A percentile compares a stretch with the other conserved stretches of the same genome.
Evolutionary conservation across 1,140 invertebrate genomes (phyloP).

Genomic region (Drosophila grimshawi): DNA sequence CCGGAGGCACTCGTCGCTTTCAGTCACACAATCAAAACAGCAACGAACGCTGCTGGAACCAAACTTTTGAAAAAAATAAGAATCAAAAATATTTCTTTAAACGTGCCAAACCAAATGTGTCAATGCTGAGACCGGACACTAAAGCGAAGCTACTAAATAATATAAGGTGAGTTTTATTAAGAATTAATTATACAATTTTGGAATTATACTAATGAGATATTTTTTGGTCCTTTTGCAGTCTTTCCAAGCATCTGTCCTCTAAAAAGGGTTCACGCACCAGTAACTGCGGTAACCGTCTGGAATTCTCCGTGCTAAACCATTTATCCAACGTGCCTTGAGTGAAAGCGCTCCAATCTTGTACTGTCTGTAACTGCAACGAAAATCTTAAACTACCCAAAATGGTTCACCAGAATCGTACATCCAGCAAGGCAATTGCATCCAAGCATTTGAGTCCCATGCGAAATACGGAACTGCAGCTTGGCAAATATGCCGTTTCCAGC

Average conservation of each 20-base stretch:
- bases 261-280: constrained; percentile 82
- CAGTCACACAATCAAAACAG: constrained; percentile 31
- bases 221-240: constrained; percentile 40
- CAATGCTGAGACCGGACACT: constrained; percentile 84
- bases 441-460: constrained; percentile 81
- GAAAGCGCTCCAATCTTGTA: background rate
- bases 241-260: constrained; percentile 81
- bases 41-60: constrained; percentile 32
- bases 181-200: background rate
- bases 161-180: constrained; percentile 66
- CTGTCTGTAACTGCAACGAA: constrained; percentile 13
- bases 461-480: constrained; percentile 42
- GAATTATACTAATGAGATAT: constrained; percentile 2
- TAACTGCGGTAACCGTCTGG: constrained; percentile 79
- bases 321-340: constrained; percentile 79
- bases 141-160: constrained; percentile 80
- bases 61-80: constrained; percentile 17
- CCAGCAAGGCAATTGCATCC: constrained; percentile 71
- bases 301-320: constrained; percentile 77
- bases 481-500: constrained; percentile 65
- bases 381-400: constrained; percentile 41
- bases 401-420: constrained; percentile 76
- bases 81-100: constrained; percentile 23
- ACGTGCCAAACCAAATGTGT: constrained; percentile 71
- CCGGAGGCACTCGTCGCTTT: background rate